Evolutionary conservation across 2,113 vertebrate genomes (phyloP).

Genomic region (Nycticorax nycticorax): DNA sequence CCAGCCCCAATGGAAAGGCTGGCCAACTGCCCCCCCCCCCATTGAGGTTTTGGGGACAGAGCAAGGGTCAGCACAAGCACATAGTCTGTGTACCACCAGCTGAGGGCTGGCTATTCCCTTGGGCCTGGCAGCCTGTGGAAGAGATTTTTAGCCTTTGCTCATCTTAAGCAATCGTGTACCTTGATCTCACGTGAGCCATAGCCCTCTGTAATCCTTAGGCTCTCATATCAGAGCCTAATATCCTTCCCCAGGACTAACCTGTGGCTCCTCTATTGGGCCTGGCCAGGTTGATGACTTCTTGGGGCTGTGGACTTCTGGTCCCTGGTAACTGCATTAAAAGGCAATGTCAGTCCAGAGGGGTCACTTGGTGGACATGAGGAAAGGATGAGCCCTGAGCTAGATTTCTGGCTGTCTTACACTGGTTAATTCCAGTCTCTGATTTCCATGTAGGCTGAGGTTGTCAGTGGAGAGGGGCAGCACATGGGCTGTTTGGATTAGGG

Average conservation of each 20-base stretch:
- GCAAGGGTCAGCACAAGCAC: not conserved
- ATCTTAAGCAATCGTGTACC: not conserved
- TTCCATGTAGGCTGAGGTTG: not conserved
- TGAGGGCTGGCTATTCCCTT: not conserved
- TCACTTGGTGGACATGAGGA: not conserved
- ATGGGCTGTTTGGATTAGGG: not conserved
- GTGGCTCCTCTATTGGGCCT: not conserved
- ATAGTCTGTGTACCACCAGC: not conserved
- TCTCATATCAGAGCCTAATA: not conserved
- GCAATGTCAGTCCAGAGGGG: not conserved
- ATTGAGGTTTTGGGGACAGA: not conserved
- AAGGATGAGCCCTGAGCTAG: not conserved
- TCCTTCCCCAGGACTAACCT: not conserved
- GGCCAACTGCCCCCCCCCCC: rapidly evolving
- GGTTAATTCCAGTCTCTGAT: not conserved
- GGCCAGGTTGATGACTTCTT: not conserved
- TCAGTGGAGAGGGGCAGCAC: not conserved
- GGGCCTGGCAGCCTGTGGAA: not conserved
- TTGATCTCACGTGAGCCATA: not conserved
- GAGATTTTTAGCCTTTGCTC: not conserved
- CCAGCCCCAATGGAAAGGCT: too few species aligned
- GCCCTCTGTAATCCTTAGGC: not conserved
- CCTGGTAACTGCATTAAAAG: not conserved
- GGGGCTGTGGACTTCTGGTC: not conserved
- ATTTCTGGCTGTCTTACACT: not conserved